Conservation (phyloP, 2,888 invertebrate species). For the Thalpophila matura region DNA sequence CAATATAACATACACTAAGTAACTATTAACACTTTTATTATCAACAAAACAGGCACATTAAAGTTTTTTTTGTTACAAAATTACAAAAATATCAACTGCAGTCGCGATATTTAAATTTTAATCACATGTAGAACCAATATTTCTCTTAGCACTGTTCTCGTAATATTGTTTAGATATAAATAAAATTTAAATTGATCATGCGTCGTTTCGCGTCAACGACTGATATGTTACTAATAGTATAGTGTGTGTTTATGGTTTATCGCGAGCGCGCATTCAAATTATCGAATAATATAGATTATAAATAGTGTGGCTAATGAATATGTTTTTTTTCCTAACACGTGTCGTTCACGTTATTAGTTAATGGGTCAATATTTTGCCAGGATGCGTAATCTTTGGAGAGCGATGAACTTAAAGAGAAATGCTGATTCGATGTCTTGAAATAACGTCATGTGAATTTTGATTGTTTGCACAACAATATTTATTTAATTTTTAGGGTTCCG, state of each 20-base stretch:
- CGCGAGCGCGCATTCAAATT: constrained; percentile 48
- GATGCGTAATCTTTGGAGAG: constrained; percentile 5
- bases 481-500: neutral
- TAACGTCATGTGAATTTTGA: neutral
- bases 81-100: neutral
- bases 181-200: constrained; percentile 9
- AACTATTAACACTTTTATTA: constrained; percentile 20
- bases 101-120: neutral
- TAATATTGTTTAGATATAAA: neutral
- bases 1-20: constrained; percentile 14
- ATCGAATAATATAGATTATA: constrained; percentile 56
- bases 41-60: constrained; percentile 6
- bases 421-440: neutral
- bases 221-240: constrained; percentile 50
- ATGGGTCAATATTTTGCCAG: constrained; percentile 45
- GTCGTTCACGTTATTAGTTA: constrained; percentile 28
- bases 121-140: neutral
- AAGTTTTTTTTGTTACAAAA: constrained; percentile 3
- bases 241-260: constrained; percentile 42
- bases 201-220: constrained; percentile 38
- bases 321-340: constrained; percentile 35
- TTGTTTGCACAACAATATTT: neutral
- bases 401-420: constrained; percentile 17
- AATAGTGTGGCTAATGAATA: constrained; percentile 39
- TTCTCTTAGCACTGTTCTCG: constrained; percentile 7